A percentile compares a stretch with the other conserved stretches of the same genome.
Evolutionary conservation across 1,140 invertebrate species (phyloP).

Genomic region (Cydia strobilella): DNA sequence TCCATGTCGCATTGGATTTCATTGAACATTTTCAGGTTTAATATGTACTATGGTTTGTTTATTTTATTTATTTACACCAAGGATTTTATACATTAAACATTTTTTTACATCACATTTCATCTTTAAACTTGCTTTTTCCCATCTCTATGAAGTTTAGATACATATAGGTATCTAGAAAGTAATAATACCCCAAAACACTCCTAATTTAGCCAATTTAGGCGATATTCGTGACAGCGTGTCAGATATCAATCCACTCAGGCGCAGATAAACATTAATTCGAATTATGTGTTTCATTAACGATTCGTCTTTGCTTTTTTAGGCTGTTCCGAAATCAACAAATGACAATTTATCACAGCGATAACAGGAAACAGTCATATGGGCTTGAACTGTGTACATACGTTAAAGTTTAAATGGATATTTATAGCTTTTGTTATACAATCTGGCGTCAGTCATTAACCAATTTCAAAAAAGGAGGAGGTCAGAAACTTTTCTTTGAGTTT

Average conservation of each 20-base stretch:
- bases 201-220: neutral
- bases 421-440: neutral
- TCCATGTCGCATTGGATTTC: too few species aligned
- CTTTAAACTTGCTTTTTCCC: neutral
- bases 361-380: neutral
- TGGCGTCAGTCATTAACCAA: neutral
- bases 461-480: too few species aligned
- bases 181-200: neutral
- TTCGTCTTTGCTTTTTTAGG: constrained; percentile 19
- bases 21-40: too few species aligned
- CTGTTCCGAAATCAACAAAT: constrained; percentile 7
- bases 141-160: neutral
- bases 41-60: too few species aligned
- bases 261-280: constrained; percentile 49
- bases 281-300: constrained; percentile 70
- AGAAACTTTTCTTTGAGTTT: neutral
- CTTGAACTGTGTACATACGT: neutral
- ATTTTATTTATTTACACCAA: too few species aligned
- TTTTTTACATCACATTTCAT: too few species aligned
- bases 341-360: constrained; percentile 19
- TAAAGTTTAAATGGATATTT: neutral
- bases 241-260: constrained; percentile 66
- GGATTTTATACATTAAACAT: too few species aligned
- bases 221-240: constrained; percentile 36
- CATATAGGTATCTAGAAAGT: neutral